These are phyloP conservation scores for Lepidocyrtoides sp. DNA, from an alignment of 2,888 invertebrate genomes.

Conservation along the genomic window DNA sequence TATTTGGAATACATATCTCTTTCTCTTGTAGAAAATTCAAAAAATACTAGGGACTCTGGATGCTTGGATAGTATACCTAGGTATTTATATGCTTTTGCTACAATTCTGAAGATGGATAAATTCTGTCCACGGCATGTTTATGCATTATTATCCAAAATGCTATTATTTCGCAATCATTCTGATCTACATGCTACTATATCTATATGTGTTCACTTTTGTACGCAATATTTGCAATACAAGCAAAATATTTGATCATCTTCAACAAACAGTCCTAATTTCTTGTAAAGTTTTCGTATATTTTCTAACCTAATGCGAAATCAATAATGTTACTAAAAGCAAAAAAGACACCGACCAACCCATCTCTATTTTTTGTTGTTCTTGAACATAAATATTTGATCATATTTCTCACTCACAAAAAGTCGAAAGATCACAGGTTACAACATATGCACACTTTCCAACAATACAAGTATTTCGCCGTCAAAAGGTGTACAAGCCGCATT, in stretches of 20 bases:
- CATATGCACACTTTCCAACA: neutral
- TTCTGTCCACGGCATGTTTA: neutral
- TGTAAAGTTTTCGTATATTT: neutral
- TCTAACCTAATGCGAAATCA: neutral
- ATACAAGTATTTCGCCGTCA: neutral
- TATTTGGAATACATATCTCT: neutral
- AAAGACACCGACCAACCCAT: neutral
- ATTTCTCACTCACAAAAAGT: constrained; percentile 31
- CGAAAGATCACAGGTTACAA: constrained; percentile 31
- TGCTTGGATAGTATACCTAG: neutral
- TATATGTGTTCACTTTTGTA: too few species aligned
- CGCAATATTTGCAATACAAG: too few species aligned
- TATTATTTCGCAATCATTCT: too few species aligned
- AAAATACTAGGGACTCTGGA: neutral
- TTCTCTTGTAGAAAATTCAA: neutral
- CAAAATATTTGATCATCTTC: neutral
- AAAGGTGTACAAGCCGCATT: neutral
- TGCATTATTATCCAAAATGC: neutral
- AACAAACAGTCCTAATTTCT: neutral
- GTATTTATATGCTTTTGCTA: neutral
- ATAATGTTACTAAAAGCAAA: neutral
- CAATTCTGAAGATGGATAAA: neutral
- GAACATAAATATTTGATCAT: constrained; percentile 48
- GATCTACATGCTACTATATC: too few species aligned
- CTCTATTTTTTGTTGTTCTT: neutral